These are phyloP conservation scores for Heliothis subflexa DNA, from an alignment of 1,140 invertebrate genomes.

Conservation along the genomic window DNA sequence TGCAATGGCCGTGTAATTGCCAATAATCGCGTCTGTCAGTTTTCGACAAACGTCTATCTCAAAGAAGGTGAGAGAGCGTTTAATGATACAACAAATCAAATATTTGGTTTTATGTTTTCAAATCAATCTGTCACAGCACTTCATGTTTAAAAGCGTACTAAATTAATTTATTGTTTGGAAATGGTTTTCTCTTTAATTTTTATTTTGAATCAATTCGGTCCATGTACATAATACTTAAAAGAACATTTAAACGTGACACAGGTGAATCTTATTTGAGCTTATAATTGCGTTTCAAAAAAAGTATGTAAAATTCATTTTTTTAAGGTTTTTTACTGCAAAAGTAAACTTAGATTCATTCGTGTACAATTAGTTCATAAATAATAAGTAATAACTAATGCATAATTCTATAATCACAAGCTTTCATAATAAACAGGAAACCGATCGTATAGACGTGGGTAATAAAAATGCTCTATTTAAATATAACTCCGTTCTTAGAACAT, in stretches of 20 bases:
- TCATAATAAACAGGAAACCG: not conserved
- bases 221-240: no score
- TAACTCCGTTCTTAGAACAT: not conserved
- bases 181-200: no score
- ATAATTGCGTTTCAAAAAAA: no score
- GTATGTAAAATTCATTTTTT: no score
- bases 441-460: not conserved
- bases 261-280: no score
- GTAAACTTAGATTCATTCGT: no score
- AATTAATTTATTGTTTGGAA: no score
- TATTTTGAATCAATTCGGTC: no score
- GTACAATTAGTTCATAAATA: no score
- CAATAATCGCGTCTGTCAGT: constrained; percentile 8
- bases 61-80: constrained; percentile 8
- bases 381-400: not conserved
- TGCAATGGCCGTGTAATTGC: constrained; percentile 31
- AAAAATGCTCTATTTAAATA: not conserved
- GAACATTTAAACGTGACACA: no score
- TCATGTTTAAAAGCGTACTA: not conserved
- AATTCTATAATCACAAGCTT: not conserved
- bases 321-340: no score
- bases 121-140: not conserved
- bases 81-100: not conserved
- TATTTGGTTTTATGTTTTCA: constrained; percentile 7
- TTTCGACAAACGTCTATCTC: constrained; percentile 18